Conservation (phyloP, 1,140 invertebrate species). For the Aplysia californica region DNA sequence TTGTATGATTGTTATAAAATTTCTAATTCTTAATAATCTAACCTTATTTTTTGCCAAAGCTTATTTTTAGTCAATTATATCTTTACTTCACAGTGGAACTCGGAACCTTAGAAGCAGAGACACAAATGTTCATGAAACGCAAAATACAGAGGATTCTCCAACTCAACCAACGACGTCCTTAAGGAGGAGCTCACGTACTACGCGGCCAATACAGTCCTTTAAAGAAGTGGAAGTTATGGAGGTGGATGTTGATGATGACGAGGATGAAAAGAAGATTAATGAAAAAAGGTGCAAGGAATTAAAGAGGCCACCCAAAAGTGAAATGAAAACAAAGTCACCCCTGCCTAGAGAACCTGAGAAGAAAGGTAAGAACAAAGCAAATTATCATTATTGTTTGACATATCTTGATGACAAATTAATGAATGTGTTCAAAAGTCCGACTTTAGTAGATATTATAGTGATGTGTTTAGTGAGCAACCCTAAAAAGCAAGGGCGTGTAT, state of each 20-base stretch:
- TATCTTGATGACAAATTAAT: not conserved
- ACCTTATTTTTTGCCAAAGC: not conserved
- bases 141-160: no score
- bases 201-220: slow-evolving; percentile 17
- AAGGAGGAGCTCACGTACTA: not conserved
- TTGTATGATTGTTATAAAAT: not conserved
- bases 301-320: not conserved
- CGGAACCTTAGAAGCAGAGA: not conserved
- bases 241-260: slow-evolving; percentile 32
- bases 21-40: not conserved
- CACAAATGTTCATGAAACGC: no score
- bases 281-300: not conserved
- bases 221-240: slow-evolving; percentile 26
- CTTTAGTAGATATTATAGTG: no score
- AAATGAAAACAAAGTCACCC: not conserved
- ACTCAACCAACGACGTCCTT: not conserved
- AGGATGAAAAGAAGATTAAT: slow-evolving; percentile 9
- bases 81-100: not conserved
- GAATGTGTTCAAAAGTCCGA: no score
- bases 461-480: no score
- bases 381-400: not conserved
- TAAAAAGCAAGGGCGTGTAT: no score
- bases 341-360: not conserved
- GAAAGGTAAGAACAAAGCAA: not conserved
- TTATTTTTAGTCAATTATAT: not conserved